These are phyloP conservation scores for Pipa parva DNA, from an alignment of 2,113 vertebrate species.

Conservation along the genomic window DNA sequence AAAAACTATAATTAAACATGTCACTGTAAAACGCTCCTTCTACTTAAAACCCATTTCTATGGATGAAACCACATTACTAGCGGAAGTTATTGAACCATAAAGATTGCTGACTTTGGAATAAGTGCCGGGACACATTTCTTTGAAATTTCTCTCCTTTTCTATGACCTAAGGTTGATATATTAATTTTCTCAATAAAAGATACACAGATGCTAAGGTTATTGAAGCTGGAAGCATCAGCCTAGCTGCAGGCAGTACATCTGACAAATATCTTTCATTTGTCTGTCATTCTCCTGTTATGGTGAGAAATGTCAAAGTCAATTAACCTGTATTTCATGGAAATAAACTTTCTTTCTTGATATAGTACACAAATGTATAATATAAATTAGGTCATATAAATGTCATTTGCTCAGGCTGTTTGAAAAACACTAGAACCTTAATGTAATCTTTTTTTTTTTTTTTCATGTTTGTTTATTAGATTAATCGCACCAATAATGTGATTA, in stretches of 20 bases:
- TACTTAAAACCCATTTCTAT: constrained; percentile 43
- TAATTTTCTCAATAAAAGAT: constrained; percentile 41
- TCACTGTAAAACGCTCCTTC: constrained; percentile 35
- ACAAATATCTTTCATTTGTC: constrained; percentile 48
- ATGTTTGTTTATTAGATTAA: too few relatives aligned
- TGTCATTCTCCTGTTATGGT: constrained; percentile 39
- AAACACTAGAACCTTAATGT: not conserved
- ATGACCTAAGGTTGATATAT: constrained; percentile 33
- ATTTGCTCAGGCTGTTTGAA: not conserved
- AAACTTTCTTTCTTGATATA: not conserved
- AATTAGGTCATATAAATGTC: not conserved
- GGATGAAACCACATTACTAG: constrained; percentile 42
- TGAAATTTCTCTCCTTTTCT: constrained; percentile 26
- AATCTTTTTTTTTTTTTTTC: not conserved
- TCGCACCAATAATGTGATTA: too few relatives aligned
- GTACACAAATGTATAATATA: not conserved
- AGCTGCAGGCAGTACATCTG: constrained; percentile 51
- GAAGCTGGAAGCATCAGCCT: constrained; percentile 50
- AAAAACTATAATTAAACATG: constrained; percentile 41
- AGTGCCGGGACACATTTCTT: constrained; percentile 38
- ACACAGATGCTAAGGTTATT: constrained; percentile 46
- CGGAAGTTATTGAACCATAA: constrained; percentile 33
- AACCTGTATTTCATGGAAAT: constrained; percentile 39
- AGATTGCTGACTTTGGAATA: constrained; percentile 39
- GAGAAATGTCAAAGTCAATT: constrained; percentile 35